These are phyloP conservation scores for Oncopodura yosiiana DNA, from an alignment of 1,140 invertebrate species.

Conservation along the genomic window DNA sequence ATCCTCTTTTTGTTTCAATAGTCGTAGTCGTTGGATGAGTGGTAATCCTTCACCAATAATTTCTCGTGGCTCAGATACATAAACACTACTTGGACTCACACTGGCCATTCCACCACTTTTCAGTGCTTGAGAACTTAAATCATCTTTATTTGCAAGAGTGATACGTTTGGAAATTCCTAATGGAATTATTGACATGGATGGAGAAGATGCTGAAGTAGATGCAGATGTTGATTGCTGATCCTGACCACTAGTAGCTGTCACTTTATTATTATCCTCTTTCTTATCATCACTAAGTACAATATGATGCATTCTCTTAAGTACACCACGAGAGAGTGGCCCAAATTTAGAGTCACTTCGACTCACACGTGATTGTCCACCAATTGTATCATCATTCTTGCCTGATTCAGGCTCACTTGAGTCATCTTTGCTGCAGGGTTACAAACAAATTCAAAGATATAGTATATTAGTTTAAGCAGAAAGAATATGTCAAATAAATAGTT, in stretches of 20 bases:
- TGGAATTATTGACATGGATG: conserved; percentile 36
- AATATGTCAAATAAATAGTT: too few relatives aligned
- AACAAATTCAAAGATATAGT: conserved; percentile 2
- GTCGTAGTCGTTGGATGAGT: conserved; percentile 62
- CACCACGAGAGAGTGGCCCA: conserved; percentile 32
- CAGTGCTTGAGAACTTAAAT: conserved; percentile 17
- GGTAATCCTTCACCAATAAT: conserved; percentile 65
- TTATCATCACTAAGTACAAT: conserved; percentile 54
- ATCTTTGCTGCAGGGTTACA: conserved; percentile 38
- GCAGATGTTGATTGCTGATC: conserved; percentile 9
- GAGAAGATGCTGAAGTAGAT: conserved; percentile 27
- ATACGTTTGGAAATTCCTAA: too few relatives aligned
- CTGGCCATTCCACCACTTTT: not conserved
- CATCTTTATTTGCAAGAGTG: conserved; percentile 10
- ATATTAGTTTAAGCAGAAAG: too few relatives aligned
- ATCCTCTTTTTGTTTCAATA: conserved; percentile 70
- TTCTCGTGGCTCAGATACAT: conserved; percentile 45
- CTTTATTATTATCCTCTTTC: conserved; percentile 34
- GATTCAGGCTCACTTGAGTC: conserved; percentile 59
- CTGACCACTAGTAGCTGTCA: not conserved
- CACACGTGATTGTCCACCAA: not conserved
- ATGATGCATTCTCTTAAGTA: conserved; percentile 51
- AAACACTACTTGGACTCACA: not conserved
- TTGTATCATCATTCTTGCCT: not conserved
- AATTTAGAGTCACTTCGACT: conserved; percentile 14